A percentile compares a stretch with the other conserved stretches of the same genome.
Conservation (phyloP, 2,888 invertebrate species). For the Tillus elongatus region DNA sequence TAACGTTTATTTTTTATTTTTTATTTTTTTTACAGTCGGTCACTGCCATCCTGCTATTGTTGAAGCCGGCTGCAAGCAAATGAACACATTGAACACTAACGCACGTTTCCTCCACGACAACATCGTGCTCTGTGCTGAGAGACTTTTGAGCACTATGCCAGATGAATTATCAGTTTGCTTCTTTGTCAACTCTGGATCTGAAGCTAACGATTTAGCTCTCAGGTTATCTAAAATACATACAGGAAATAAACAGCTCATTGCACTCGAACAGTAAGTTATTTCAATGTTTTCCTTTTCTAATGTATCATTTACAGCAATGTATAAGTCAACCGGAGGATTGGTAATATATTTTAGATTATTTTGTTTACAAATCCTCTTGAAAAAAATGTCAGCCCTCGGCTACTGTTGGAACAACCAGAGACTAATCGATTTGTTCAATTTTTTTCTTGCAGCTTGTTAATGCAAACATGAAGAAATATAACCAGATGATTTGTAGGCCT, state of each 20-base stretch:
- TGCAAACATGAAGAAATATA: too few relatives aligned
- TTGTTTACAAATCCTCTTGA: too few relatives aligned
- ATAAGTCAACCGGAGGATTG: too few relatives aligned
- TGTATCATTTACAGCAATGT: too few relatives aligned
- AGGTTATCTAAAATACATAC: conserved; percentile 85
- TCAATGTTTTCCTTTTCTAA: too few relatives aligned
- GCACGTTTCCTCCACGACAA: conserved; percentile 95
- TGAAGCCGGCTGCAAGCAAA: conserved; percentile 81
- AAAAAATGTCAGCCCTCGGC: conserved; percentile 15
- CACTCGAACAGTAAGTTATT: conserved; percentile 95
- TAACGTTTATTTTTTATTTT: too few relatives aligned
- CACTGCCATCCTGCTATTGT: conserved; percentile 96
- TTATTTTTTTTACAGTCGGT: too few relatives aligned
- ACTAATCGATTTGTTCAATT: too few relatives aligned
- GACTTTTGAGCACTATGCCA: conserved; percentile 75
- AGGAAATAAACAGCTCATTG: conserved; percentile 79
- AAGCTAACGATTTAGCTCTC: conserved; percentile 95
- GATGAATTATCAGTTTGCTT: conserved; percentile 82
- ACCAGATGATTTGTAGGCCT: too few relatives aligned
- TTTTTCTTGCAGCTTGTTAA: too few relatives aligned
- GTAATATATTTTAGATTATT: too few relatives aligned
- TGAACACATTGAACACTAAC: conserved; percentile 88
- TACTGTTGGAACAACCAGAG: too few relatives aligned
- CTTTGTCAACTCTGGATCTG: conserved; percentile 97
- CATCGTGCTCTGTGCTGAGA: conserved; percentile 81